Evolutionary conservation across 2,888 invertebrate species (phyloP), one percentile per base, ranked within the genome.

Genomic region (Drosophila imparisetae): DNA sequence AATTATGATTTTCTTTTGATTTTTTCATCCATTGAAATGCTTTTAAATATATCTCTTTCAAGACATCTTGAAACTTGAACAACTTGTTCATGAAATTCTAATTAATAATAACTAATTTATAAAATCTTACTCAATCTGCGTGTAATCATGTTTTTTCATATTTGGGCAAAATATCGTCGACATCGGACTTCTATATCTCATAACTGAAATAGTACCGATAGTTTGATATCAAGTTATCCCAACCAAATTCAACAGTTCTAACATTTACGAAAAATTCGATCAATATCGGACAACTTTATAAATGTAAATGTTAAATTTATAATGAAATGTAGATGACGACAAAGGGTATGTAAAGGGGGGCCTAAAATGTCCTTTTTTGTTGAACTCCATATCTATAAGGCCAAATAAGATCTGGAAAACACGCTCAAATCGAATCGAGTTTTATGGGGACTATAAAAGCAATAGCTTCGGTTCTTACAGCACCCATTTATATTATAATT

Each of bases 391-490:
- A 45, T 7, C 13, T 13, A 8, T 1, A 45, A 2, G 21, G 13
- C 15, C 8, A 45, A 45, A 24, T 15, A 24, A 4, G 15, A 45
- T 24, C 7, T 8, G 24, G 8, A 15, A 24, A 24, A 24, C 45
- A 45, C 45, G 45, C 45, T 24, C 45, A 24, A 24, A 45, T 45
- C 45, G 45, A 45, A 45, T 45, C 21, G 8, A 45, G 24, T 45
- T 45, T 45, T 24, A 45, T 45, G 45, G 27, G 45, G 15, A 24
- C 45, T 24, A 15, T 45, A 24, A 45, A 45, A 45, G 15, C 2
- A 24, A 24, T 24, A 4, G 8, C 24, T 7, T 45, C 45, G 13
- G 24, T 45, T 24, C 45, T 15, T 24, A 2, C 15, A 15, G 8
- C 8, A 24, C 8, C 8, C 24, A 4, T 15, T 45, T 8, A 15